Percentiles rank a stretch among this genome's conserved stretches.
Evolutionary conservation across 2,888 invertebrate species (phyloP).

Genomic region (Pollenia angustigena): DNA sequence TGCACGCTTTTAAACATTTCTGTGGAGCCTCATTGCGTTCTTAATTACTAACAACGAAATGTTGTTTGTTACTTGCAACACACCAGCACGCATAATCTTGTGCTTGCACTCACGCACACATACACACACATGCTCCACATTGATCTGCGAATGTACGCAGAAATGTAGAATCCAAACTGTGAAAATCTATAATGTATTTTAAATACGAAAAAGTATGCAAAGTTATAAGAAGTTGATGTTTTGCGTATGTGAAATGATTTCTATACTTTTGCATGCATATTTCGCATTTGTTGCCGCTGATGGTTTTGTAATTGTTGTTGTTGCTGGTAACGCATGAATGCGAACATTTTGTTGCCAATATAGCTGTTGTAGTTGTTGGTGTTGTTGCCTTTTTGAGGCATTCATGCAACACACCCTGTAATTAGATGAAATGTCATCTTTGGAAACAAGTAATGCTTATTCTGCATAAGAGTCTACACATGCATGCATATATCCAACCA

Average conservation of each 20-base stretch:
- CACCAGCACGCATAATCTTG: slow-evolving; percentile 61
- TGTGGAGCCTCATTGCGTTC: slow-evolving; percentile 74
- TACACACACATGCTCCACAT: slow-evolving; percentile 15
- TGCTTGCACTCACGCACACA: slow-evolving; percentile 17
- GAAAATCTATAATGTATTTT: slow-evolving; percentile 71
- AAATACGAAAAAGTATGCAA: slow-evolving; percentile 40
- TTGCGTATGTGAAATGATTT: slow-evolving; percentile 64
- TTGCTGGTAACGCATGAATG: slow-evolving; percentile 64
- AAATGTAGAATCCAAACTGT: slow-evolving; percentile 22
- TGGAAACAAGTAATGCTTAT: slow-evolving; percentile 73
- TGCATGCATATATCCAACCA: slow-evolving; percentile 47
- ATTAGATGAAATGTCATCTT: slow-evolving; percentile 77
- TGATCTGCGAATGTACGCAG: slow-evolving; percentile 21
- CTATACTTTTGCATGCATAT: slow-evolving; percentile 50
- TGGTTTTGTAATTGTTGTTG: slow-evolving; percentile 10
- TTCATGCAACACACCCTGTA: slow-evolving; percentile 77
- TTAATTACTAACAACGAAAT: slow-evolving; percentile 77
- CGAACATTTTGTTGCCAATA: slow-evolving; percentile 61
- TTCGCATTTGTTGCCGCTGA: slow-evolving; percentile 44
- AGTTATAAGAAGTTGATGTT: slow-evolving; percentile 54
- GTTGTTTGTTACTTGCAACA: slow-evolving; percentile 73
- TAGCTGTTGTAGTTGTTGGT: slow-evolving; percentile 15
- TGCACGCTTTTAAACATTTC: slow-evolving; percentile 70
- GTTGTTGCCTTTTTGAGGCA: slow-evolving; percentile 72
- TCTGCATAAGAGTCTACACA: slow-evolving; percentile 46